Percentiles rank a stretch among this genome's conserved stretches.
These are phyloP conservation scores for Holothuria scabra DNA, from an alignment of 53 echinoderm and acorn worm species.

Conservation along the genomic window DNA sequence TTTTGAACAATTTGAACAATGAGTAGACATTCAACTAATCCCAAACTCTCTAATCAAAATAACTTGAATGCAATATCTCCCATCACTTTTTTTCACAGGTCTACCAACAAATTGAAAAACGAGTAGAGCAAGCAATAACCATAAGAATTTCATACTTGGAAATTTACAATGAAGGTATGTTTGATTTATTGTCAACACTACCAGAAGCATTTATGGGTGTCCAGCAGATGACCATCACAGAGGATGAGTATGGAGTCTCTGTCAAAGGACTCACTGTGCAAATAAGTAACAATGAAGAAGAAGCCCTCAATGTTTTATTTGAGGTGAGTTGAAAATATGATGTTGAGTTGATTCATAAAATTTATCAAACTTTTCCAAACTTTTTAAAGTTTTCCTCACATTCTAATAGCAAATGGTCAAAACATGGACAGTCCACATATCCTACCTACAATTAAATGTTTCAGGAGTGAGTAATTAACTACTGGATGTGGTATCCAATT, in stretches of 20 bases:
- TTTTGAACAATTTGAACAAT: too few species aligned
- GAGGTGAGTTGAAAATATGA: slow-evolving; percentile 60
- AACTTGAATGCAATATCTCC: too few species aligned
- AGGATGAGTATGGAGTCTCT: slow-evolving; percentile 92
- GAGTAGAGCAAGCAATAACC: slow-evolving; percentile 88
- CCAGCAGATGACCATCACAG: slow-evolving; percentile 89
- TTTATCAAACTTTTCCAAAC: too few species aligned
- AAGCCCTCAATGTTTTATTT: slow-evolving; percentile 94
- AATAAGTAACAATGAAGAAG: slow-evolving; percentile 94
- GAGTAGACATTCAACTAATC: too few species aligned
- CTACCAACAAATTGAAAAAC: slow-evolving; percentile 84
- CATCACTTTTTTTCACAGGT: slow-evolving; percentile 54
- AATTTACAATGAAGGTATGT: slow-evolving; percentile 98
- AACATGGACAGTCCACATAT: too few species aligned
- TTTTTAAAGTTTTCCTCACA: too few species aligned
- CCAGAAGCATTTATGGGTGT: slow-evolving; percentile 72
- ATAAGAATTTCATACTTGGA: slow-evolving; percentile 93
- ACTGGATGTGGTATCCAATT: too few species aligned
- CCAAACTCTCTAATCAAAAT: too few species aligned
- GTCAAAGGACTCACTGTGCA: slow-evolving; percentile 91
- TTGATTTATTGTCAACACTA: slow-evolving; percentile 88
- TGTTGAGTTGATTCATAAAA: too few species aligned
- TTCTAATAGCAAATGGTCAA: too few species aligned
- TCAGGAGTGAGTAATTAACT: too few species aligned
- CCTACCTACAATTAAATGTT: too few species aligned